These are phyloP conservation scores for Caradrina clavipalpis DNA, from an alignment of 2,888 invertebrate genomes.

Conservation along the genomic window DNA sequence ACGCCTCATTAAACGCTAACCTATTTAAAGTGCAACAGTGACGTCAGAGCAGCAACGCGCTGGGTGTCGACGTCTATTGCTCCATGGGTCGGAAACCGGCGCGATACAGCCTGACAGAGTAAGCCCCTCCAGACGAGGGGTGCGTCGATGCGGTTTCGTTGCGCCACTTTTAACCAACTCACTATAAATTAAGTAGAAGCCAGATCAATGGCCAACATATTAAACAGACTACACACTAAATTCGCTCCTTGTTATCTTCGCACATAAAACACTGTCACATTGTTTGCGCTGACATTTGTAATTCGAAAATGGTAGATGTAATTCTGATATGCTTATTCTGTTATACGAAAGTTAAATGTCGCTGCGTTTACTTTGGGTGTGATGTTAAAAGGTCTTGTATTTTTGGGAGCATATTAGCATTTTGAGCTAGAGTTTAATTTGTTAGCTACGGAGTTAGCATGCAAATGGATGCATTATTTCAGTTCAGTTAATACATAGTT, in stretches of 20 bases:
- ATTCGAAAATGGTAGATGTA: slow-evolving; percentile 47
- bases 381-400: slow-evolving; percentile 11
- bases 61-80: slow-evolving; percentile 59
- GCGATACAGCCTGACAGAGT: slow-evolving; percentile 60
- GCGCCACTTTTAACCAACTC: slow-evolving; percentile 51
- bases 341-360: slow-evolving; percentile 41
- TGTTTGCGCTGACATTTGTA: slow-evolving; percentile 57
- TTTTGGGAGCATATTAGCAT: slow-evolving; percentile 36
- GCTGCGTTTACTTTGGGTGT: slow-evolving; percentile 12
- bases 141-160: slow-evolving; percentile 47
- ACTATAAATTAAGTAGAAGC: slow-evolving; percentile 57
- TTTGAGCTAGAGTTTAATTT: slow-evolving; percentile 41
- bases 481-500: slow-evolving; percentile 38
- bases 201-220: slow-evolving; percentile 57
- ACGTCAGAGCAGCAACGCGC: slow-evolving; percentile 55
- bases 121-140: slow-evolving; percentile 57
- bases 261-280: slow-evolving; percentile 58
- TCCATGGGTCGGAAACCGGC: slow-evolving; percentile 62
- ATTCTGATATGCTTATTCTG: slow-evolving; percentile 58
- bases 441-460: slow-evolving; percentile 42
- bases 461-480: slow-evolving; percentile 54
- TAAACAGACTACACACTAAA: slow-evolving; percentile 56
- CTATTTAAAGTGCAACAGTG: slow-evolving; percentile 63
- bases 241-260: slow-evolving; percentile 59
- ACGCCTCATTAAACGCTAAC: slow-evolving; percentile 59